phyloP scores from a whole-genome alignment of 2,113 vertebrate genomes.

The Falco punctatus region DNA sequence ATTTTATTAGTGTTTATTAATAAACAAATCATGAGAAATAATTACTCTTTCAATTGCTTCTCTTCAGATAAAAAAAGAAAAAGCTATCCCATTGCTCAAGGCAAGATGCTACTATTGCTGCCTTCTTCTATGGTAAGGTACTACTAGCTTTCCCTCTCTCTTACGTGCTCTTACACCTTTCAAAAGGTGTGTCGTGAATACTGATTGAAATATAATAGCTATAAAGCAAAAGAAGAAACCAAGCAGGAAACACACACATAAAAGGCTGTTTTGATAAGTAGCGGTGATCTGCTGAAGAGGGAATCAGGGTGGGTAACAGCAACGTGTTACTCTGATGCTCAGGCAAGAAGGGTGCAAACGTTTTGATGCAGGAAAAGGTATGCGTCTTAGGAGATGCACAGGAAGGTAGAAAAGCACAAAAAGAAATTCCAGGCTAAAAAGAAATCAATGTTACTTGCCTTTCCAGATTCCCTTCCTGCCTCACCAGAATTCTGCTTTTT shows the following conservation, averaged over 20 bases:
- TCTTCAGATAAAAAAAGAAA: background rate
- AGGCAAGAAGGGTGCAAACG: background rate
- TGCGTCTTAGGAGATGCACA: background rate
- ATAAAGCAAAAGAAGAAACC: background rate
- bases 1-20: background rate
- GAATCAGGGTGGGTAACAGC: background rate
- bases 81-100: background rate
- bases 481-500: background rate
- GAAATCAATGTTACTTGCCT: background rate
- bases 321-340: background rate
- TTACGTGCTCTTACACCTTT: background rate
- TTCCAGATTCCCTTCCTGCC: background rate
- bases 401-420: background rate
- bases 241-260: background rate
- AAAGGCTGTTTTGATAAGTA: background rate
- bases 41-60: background rate
- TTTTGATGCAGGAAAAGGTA: background rate
- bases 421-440: background rate
- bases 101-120: background rate
- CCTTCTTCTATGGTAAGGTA: background rate
- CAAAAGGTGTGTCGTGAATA: background rate
- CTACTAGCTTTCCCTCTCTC: background rate
- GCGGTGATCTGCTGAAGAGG: background rate
- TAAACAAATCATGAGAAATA: background rate
- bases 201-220: background rate